phyloP scores from a whole-genome alignment of 1,140 invertebrate genomes.

The Coelopa frigida region DNA sequence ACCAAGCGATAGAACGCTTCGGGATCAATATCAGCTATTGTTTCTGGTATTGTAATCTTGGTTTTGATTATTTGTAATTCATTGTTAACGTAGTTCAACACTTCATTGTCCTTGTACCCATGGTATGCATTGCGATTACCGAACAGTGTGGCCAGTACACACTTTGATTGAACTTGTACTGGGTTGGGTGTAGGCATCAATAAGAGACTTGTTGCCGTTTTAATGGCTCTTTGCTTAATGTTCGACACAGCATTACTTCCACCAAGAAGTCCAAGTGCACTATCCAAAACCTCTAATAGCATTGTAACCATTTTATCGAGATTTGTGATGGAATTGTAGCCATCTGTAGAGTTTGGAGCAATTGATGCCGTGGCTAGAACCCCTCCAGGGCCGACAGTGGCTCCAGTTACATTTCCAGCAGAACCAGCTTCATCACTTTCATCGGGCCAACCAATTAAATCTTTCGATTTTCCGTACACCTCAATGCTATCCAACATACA shows the following conservation, averaged over 20 bases:
- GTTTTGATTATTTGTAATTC: constrained; percentile 51
- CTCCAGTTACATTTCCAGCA: constrained; percentile 4
- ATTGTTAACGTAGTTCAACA: constrained; percentile 68
- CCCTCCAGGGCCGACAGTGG: constrained; percentile 1
- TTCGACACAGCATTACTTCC: constrained; percentile 43
- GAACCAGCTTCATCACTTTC: constrained; percentile 74
- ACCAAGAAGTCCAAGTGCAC: constrained; percentile 48
- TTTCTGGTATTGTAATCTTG: constrained; percentile 36
- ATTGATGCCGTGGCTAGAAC: not conserved
- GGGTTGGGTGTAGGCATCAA: constrained; percentile 72
- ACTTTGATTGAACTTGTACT: constrained; percentile 70
- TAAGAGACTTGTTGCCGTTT: constrained; percentile 70
- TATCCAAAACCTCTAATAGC: constrained; percentile 69
- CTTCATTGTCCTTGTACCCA: constrained; percentile 80
- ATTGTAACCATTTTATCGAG: constrained; percentile 59
- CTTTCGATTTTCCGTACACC: constrained; percentile 89
- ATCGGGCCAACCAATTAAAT: constrained; percentile 94
- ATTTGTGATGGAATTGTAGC: constrained; percentile 37
- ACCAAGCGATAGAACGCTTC: constrained; percentile 86
- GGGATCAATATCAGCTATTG: constrained; percentile 65
- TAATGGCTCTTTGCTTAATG: constrained; percentile 55
- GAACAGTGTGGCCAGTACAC: constrained; percentile 74
- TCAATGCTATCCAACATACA: constrained; percentile 92
- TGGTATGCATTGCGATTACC: constrained; percentile 67
- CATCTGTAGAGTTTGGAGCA: constrained; percentile 27